phyloP scores from a whole-genome alignment of 2,888 invertebrate species.

The Ectemnius continuus region DNA sequence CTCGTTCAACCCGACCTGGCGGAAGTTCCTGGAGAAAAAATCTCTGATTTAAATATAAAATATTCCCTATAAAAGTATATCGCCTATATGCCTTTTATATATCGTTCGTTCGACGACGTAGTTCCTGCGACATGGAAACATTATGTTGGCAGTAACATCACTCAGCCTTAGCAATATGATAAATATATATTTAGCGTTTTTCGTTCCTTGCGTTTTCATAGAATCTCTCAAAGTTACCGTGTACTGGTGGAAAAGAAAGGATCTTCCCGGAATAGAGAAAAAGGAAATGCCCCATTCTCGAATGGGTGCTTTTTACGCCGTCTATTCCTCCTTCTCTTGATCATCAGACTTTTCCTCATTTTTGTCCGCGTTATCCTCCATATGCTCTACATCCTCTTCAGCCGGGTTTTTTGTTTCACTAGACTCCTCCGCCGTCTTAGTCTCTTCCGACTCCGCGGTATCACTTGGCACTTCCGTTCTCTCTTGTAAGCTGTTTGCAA shows the following conservation, averaged over 20 bases:
- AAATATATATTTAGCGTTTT: constrained; percentile 54
- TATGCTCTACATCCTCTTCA: constrained; percentile 73
- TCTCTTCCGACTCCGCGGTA: constrained; percentile 58
- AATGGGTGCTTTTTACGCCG: constrained; percentile 49
- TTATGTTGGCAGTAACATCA: constrained; percentile 67
- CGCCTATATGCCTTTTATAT: constrained; percentile 45
- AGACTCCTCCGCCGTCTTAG: constrained; percentile 65
- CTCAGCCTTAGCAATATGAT: constrained; percentile 63
- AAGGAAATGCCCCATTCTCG: constrained; percentile 48
- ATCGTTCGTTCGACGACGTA: constrained; percentile 41
- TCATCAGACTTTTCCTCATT: constrained; percentile 73
- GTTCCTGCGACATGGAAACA: constrained; percentile 49
- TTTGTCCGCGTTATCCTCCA: constrained; percentile 71
- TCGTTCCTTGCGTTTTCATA: too few relatives aligned
- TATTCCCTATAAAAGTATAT: constrained; percentile 55
- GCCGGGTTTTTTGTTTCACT: constrained; percentile 72
- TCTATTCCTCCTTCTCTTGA: constrained; percentile 75
- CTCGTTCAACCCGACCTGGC: constrained; percentile 39
- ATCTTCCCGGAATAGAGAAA: constrained; percentile 26
- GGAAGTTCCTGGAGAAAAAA: constrained; percentile 41
- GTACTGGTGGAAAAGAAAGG: constrained; percentile 62
- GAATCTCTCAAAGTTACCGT: constrained; percentile 54
- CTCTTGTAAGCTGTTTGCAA: constrained; percentile 65
- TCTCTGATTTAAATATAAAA: constrained; percentile 53
- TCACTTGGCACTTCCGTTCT: constrained; percentile 64